Evolutionary conservation across 2,797 vertebrate species (phyloP).

Genomic region (Poecilia wingei): DNA sequence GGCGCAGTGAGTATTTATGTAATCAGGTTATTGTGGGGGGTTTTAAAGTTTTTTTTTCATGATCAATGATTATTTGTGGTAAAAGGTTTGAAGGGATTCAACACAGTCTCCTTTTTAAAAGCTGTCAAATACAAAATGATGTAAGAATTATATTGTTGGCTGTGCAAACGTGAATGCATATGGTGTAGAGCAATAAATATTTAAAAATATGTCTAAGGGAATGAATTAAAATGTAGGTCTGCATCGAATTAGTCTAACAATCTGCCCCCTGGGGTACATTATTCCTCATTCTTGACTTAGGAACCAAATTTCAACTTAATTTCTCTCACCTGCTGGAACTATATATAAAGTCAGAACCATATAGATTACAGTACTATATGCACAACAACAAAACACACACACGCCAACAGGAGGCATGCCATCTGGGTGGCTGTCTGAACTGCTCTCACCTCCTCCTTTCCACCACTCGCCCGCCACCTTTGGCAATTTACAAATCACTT

Average conservation of each 20-base stretch:
- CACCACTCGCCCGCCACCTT: conserved; percentile 4
- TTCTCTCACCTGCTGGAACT: conserved; percentile 66
- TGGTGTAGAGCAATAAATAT: conserved; percentile 71
- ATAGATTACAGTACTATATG: conserved; percentile 25
- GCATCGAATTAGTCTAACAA: conserved; percentile 65
- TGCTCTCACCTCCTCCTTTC: conserved; percentile 23
- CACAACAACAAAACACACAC: no score
- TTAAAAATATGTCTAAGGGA: conserved; percentile 64
- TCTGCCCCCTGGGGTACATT: conserved; percentile 61
- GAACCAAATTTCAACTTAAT: conserved; percentile 71
- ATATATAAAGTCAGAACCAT: conserved; percentile 54
- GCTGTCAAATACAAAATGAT: conserved; percentile 10
- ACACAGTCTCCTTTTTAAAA: neutral
- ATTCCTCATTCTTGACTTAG: conserved; percentile 63
- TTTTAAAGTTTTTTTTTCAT: conserved; percentile 16
- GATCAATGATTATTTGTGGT: neutral
- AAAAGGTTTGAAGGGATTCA: neutral
- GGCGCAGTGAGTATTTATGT: neutral
- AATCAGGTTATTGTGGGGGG: conserved; percentile 17
- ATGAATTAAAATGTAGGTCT: conserved; percentile 62
- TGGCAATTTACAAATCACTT: conserved; percentile 58
- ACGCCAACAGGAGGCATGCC: conserved; percentile 18
- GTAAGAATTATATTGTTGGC: conserved; percentile 29
- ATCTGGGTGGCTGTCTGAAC: conserved; percentile 66
- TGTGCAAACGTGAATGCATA: conserved; percentile 57